These are phyloP conservation scores for Holocentrus rufus DNA, from an alignment of 2,797 vertebrate genomes.

Conservation along the genomic window DNA sequence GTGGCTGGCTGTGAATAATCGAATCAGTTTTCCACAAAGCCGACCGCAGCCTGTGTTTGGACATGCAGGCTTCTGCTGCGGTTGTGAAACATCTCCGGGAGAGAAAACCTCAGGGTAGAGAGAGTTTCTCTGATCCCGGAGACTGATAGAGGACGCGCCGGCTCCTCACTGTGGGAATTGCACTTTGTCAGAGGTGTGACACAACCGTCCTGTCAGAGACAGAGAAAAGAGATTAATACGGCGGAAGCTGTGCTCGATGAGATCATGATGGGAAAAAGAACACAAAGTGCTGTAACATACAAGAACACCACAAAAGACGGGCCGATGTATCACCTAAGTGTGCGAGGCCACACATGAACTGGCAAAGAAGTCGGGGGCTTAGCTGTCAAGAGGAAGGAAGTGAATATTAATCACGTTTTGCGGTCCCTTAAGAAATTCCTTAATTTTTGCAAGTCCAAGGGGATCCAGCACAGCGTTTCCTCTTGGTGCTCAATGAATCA, in stretches of 20 bases:
- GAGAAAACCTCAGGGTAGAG: constrained; percentile 75
- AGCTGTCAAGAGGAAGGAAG: constrained; percentile 46
- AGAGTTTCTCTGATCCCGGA: constrained; percentile 72
- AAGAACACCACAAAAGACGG: constrained; percentile 14
- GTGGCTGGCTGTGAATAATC: constrained; percentile 71
- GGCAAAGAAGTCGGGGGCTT: constrained; percentile 2
- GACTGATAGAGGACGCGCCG: constrained; percentile 69
- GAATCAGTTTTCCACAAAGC: constrained; percentile 53
- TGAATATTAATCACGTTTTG: constrained; percentile 37
- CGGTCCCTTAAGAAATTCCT: constrained; percentile 23
- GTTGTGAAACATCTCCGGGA: constrained; percentile 76
- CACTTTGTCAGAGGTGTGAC: constrained; percentile 65
- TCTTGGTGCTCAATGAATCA: constrained; percentile 31
- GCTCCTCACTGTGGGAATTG: constrained; percentile 72
- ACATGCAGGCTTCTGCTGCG: constrained; percentile 68
- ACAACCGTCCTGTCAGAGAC: constrained; percentile 52
- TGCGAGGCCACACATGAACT: constrained; percentile 7
- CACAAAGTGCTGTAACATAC: constrained; percentile 48
- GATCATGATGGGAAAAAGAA: constrained; percentile 51
- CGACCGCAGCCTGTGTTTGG: constrained; percentile 73
- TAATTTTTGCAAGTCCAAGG: constrained; percentile 15
- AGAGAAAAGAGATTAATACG: constrained; percentile 45
- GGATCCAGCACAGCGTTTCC: constrained; percentile 20
- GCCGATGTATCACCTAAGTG: constrained; percentile 39
- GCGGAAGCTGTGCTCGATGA: constrained; percentile 17